Evolutionary conservation across 2,797 vertebrate genomes (phyloP).

Genomic region (Bryconaethiops microstoma): DNA sequence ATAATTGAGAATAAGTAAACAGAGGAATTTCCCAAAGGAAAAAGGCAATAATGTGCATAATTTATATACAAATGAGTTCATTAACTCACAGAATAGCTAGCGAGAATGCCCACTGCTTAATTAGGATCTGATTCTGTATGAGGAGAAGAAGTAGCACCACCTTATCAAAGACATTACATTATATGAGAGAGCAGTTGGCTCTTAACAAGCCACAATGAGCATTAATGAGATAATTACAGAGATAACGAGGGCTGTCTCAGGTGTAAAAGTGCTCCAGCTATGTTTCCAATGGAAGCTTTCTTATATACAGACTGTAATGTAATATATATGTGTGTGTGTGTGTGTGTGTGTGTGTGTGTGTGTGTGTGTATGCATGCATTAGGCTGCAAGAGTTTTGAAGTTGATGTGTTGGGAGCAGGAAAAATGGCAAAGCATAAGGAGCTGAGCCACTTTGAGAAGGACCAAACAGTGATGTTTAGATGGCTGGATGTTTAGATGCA

Average conservation of each 20-base stretch:
- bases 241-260: background rate
- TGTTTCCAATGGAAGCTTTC: too few species aligned
- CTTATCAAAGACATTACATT: constrained; percentile 9
- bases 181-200: background rate
- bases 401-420: too few species aligned
- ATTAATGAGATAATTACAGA: constrained; percentile 25
- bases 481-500: too few species aligned
- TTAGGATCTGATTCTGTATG: constrained; percentile 8
- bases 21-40: background rate
- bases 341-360: too few species aligned
- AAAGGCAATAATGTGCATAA: background rate
- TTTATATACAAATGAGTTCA: constrained; percentile 8
- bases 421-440: too few species aligned
- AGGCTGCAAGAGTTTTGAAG: too few species aligned
- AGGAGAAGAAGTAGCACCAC: background rate
- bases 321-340: too few species aligned
- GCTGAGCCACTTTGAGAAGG: too few species aligned
- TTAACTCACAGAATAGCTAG: background rate
- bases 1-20: background rate
- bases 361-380: too few species aligned
- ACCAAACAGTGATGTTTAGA: too few species aligned
- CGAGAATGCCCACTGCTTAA: constrained; percentile 1
- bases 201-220: constrained; percentile 10
- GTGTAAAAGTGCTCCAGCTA: background rate
- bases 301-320: too few species aligned